Percentiles rank a stretch among this genome's conserved stretches.
Evolutionary conservation across 2,797 vertebrate species (phyloP).

Genomic region (Lepus oiostolus): DNA sequence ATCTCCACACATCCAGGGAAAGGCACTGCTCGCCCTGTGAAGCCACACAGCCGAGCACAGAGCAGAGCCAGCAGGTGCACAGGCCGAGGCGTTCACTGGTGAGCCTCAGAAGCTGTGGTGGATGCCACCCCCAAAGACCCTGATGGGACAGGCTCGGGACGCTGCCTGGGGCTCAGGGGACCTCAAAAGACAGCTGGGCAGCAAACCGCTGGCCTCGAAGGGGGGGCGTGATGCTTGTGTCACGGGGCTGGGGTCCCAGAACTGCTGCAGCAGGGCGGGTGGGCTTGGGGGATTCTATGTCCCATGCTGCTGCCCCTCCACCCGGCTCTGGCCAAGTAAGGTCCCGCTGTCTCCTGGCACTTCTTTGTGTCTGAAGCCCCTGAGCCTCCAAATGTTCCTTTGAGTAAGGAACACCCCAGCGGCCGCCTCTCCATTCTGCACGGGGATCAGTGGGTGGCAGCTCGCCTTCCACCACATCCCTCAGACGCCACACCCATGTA

Average conservation of each 20-base stretch:
- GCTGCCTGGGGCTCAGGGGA: background rate
- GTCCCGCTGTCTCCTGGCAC: background rate
- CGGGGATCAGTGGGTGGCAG: background rate
- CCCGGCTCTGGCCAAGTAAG: background rate
- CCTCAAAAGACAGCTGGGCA: fast-evolving
- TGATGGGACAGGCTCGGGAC: background rate
- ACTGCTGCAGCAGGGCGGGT: background rate
- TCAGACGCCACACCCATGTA: background rate
- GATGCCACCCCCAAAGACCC: background rate
- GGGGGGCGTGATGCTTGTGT: background rate
- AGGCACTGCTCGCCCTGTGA: background rate
- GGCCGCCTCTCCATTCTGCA: fast-evolving
- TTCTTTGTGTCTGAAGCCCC: background rate
- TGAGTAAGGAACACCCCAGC: background rate
- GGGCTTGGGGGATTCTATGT: background rate
- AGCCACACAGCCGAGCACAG: background rate
- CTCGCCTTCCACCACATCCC: background rate
- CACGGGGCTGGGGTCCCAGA: background rate
- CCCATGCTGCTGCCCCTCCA: background rate
- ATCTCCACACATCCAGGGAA: too few species aligned
- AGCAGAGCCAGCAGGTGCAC: too few species aligned
- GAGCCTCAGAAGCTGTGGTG: too few species aligned
- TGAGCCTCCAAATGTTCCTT: background rate
- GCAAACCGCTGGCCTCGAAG: background rate
- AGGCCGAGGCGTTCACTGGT: too few species aligned